phyloP scores from a whole-genome alignment of 2,888 invertebrate species.

The Capitulum mitella region DNA sequence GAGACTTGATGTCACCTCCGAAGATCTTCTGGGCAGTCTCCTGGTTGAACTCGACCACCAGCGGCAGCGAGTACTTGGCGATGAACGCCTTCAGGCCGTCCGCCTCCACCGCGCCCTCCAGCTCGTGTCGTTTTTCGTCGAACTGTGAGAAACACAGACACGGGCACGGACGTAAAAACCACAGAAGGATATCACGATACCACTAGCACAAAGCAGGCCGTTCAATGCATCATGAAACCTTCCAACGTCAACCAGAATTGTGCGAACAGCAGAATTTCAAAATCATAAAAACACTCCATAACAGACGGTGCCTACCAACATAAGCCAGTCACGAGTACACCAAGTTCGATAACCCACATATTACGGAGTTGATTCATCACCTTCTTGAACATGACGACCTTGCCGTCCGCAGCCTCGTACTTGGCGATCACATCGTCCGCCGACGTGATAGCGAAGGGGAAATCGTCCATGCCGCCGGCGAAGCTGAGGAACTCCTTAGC shows the following conservation, averaged over 20 bases:
- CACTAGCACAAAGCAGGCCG: too few species aligned
- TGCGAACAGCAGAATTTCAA: too few species aligned
- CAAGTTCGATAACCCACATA: too few species aligned
- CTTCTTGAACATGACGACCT: constrained; percentile 79
- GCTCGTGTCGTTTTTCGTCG: constrained; percentile 71
- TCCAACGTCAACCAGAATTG: too few species aligned
- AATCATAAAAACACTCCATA: too few species aligned
- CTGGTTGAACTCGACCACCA: constrained; percentile 92
- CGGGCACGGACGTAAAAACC: too few species aligned
- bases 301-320: too few species aligned
- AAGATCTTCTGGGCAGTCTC: constrained; percentile 98
- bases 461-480: constrained; percentile 74
- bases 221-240: too few species aligned
- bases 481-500: constrained; percentile 77
- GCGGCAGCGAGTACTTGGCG: constrained; percentile 71
- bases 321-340: too few species aligned
- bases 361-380: too few species aligned
- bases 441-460: constrained; percentile 77
- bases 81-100: constrained; percentile 74
- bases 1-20: constrained; percentile 94
- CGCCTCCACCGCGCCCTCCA: constrained; percentile 59
- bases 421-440: constrained; percentile 70
- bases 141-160: too few species aligned
- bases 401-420: constrained; percentile 68
- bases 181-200: too few species aligned